A percentile compares a stretch with the other conserved stretches of the same genome.
Evolutionary conservation across 2,797 vertebrate species (phyloP).

Genomic region (Melanotaenia nigrans): DNA sequence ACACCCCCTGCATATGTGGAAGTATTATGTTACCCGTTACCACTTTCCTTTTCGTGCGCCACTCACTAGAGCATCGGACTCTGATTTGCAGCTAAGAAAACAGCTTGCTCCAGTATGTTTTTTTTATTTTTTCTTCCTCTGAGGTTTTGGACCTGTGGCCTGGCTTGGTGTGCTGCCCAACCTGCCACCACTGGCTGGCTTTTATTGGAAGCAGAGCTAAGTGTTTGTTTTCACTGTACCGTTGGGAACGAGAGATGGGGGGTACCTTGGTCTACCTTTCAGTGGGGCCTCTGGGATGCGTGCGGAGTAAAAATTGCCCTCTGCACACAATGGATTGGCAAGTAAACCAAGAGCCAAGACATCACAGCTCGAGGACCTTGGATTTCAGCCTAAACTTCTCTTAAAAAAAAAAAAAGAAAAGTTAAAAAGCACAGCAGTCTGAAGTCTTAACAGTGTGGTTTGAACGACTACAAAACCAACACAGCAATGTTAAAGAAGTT

Average conservation of each 20-base stretch:
- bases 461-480: constrained; percentile 37
- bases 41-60: constrained; percentile 69
- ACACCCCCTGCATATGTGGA: constrained; percentile 79
- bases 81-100: constrained; percentile 81
- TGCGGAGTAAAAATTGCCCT: constrained; percentile 78
- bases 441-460: constrained; percentile 71
- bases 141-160: constrained; percentile 74
- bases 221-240: constrained; percentile 81
- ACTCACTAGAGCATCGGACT: constrained; percentile 65
- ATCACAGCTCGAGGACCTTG: constrained; percentile 77
- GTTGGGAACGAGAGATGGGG: constrained; percentile 75
- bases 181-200: constrained; percentile 68
- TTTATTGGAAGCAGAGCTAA: constrained; percentile 82
- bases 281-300: constrained; percentile 79
- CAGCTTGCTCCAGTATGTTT: constrained; percentile 42
- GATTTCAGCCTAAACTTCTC: constrained; percentile 68
- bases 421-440: constrained; percentile 61
- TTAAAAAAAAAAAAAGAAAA: constrained; percentile 8
- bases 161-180: constrained; percentile 70
- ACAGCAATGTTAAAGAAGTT: constrained; percentile 35
- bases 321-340: constrained; percentile 76
- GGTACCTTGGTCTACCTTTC: constrained; percentile 77
- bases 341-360: constrained; percentile 71
- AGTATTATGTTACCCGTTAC: constrained; percentile 79
- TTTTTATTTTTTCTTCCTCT: constrained; percentile 32